Conservation (phyloP, 2,113 vertebrate genomes). For the Barbus barbus region DNA sequence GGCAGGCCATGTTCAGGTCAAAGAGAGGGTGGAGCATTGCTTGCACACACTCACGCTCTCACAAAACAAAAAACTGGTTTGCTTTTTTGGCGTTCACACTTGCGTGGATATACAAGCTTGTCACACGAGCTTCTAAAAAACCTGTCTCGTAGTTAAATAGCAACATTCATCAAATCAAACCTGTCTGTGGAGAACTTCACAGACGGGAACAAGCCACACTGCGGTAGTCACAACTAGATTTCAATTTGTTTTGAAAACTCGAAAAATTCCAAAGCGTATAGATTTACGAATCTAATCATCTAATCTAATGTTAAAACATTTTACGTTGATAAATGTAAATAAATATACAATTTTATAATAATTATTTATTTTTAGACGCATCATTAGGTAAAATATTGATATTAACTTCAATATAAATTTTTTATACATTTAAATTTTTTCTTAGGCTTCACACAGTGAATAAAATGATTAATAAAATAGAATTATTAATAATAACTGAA, state of each 20-base stretch:
- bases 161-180: slow-evolving; percentile 15
- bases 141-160: slow-evolving; percentile 16
- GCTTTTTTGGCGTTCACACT: slow-evolving; percentile 3
- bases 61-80: slow-evolving; percentile 57
- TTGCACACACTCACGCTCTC: slow-evolving; percentile 54
- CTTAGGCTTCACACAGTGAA: too few species aligned
- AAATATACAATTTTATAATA: too few species aligned
- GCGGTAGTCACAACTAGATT: not conserved
- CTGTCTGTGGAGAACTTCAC: not conserved
- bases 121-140: slow-evolving; percentile 13
- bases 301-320: not conserved
- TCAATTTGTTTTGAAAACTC: not conserved
- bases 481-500: too few species aligned
- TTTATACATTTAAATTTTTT: too few species aligned
- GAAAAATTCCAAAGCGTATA: not conserved
- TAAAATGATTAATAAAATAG: too few species aligned
- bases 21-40: slow-evolving; percentile 64
- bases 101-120: not conserved
- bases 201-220: not conserved
- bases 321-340: not conserved
- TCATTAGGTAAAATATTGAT: not conserved
- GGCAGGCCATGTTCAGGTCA: slow-evolving; percentile 71
- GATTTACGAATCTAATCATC: not conserved
- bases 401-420: too few species aligned
- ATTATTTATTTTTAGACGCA: not conserved